Conservation (phyloP, 2,113 vertebrate species). For the Setophaga coronata region DNA sequence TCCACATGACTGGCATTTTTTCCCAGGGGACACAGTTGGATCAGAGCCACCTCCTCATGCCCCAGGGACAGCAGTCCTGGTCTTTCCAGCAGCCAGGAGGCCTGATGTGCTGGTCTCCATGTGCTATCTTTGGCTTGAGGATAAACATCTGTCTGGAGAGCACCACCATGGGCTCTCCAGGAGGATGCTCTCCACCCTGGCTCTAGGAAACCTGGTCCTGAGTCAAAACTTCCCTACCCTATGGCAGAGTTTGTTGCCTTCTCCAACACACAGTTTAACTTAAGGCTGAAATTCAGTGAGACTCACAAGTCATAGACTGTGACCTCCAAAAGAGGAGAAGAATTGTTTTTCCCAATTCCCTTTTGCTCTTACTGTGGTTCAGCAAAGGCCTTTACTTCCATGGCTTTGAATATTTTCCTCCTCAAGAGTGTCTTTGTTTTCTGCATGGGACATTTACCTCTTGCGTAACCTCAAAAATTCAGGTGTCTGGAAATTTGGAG, state of each 20-base stretch:
- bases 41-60: fast-evolving
- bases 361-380: neutral
- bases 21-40: fast-evolving
- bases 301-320: neutral
- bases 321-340: neutral
- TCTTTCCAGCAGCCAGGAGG: neutral
- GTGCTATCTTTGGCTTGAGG: neutral
- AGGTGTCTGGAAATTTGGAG: neutral
- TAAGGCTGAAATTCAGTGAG: fast-evolving
- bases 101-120: fast-evolving
- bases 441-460: neutral
- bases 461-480: neutral
- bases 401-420: neutral
- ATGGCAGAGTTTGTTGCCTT: neutral
- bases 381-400: neutral
- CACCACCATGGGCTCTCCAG: fast-evolving
- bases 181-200: neutral
- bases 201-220: neutral
- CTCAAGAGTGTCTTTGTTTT: neutral
- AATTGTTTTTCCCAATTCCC: neutral
- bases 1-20: neutral
- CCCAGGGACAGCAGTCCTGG: fast-evolving
- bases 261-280: neutral
- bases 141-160: neutral
- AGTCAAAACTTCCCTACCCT: neutral